phyloP scores from a whole-genome alignment of 2,888 invertebrate species.

The Buathra laborator region DNA sequence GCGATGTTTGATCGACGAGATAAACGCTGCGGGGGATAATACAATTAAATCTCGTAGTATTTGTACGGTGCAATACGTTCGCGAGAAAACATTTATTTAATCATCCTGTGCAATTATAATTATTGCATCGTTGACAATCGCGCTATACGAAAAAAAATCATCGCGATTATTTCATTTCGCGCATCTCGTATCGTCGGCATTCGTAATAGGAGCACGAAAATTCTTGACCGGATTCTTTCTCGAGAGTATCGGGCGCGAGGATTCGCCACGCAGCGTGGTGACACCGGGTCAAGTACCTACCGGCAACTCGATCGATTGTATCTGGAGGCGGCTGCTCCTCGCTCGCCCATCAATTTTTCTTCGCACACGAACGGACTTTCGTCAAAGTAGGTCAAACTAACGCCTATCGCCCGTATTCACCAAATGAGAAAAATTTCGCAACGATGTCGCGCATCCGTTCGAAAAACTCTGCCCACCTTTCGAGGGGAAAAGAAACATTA shows the following conservation, averaged over 20 bases:
- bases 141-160: not conserved
- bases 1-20: slow-evolving; percentile 16
- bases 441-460: not conserved
- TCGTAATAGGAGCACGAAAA: slow-evolving; percentile 30
- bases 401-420: not conserved
- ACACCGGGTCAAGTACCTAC: slow-evolving; percentile 67
- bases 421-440: not conserved
- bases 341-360: slow-evolving; percentile 42
- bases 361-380: not conserved
- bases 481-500: too few relatives aligned
- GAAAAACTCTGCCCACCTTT: not conserved
- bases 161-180: not conserved
- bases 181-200: not conserved
- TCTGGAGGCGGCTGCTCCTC: slow-evolving; percentile 29
- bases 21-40: not conserved
- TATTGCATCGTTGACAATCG: not conserved
- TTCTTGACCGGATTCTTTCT: slow-evolving; percentile 64
- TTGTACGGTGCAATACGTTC: slow-evolving; percentile 8
- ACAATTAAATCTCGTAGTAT: not conserved
- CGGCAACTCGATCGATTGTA: slow-evolving; percentile 65
- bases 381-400: slow-evolving; percentile 25
- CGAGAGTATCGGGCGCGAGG: slow-evolving; percentile 4
- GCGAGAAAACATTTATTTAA: slow-evolving; percentile 33
- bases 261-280: slow-evolving; percentile 23
- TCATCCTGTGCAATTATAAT: slow-evolving; percentile 43